Evolutionary conservation across 2,113 vertebrate genomes (phyloP).

Genomic region (Tragelaphus imberbis): DNA sequence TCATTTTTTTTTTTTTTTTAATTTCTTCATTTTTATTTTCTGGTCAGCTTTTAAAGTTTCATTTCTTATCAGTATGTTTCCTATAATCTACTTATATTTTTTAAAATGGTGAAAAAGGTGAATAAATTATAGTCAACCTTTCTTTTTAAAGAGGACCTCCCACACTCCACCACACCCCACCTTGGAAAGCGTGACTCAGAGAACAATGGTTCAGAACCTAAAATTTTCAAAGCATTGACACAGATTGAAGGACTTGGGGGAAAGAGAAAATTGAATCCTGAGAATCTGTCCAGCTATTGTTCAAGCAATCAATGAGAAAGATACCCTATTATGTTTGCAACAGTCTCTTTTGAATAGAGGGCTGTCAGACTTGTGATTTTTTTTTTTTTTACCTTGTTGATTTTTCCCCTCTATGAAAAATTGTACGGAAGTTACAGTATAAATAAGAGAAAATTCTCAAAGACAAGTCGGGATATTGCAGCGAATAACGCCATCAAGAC

Average conservation of each 20-base stretch:
- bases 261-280: conserved; percentile 25
- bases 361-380: not conserved
- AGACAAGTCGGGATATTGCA: not conserved
- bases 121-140: not conserved
- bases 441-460: conserved; percentile 24
- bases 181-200: not conserved
- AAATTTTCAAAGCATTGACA: conserved; percentile 43
- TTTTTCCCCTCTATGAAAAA: not conserved
- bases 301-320: conserved; percentile 49
- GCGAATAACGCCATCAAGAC: not conserved
- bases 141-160: not conserved
- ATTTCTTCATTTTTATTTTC: not conserved
- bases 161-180: not conserved
- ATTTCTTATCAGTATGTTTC: not conserved
- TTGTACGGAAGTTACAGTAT: not conserved
- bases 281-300: conserved; percentile 54
- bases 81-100: not conserved
- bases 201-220: conserved; percentile 8
- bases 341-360: conserved; percentile 16
- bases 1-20: not conserved
- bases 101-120: not conserved
- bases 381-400: not conserved
- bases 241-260: conserved; percentile 21
- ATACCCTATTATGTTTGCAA: conserved; percentile 32
- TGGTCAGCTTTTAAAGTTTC: not conserved